Conservation (phyloP, 2,113 vertebrate species). For the Pituophis catenifer region DNA sequence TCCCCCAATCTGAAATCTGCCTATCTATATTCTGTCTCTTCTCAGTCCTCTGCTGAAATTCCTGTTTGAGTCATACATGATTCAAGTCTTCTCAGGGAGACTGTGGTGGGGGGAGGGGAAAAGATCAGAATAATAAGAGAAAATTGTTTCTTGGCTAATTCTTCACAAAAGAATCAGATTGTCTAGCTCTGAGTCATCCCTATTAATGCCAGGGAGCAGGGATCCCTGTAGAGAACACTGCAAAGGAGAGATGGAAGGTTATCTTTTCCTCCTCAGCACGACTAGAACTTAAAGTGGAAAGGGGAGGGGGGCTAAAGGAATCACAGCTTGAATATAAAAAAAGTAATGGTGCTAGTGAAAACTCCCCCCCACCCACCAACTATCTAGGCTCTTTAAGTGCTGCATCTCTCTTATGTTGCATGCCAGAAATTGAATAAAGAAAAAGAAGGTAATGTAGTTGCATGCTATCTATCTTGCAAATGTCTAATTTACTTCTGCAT, state of each 20-base stretch:
- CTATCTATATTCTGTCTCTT: background rate
- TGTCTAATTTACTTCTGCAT: background rate
- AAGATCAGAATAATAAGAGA: background rate
- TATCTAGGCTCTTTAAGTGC: background rate
- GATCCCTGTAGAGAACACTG: background rate
- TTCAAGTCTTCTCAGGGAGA: background rate
- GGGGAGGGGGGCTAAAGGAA: background rate
- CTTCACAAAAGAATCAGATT: background rate
- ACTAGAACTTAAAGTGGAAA: background rate
- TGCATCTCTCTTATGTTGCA: background rate
- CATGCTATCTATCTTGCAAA: background rate
- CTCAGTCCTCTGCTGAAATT: background rate
- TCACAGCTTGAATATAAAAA: background rate
- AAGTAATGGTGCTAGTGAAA: background rate
- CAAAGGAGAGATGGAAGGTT: background rate
- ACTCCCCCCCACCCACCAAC: background rate
- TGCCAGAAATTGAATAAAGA: background rate
- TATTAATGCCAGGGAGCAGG: background rate
- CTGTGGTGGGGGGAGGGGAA: background rate
- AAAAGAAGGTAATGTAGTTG: background rate
- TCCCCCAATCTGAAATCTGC: background rate
- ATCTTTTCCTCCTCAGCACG: background rate
- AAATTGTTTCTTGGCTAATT: background rate
- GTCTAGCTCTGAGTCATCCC: background rate
- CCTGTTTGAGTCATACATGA: background rate